Conservation (phyloP, 2,797 vertebrate genomes). For the Mastacembelus armatus region DNA sequence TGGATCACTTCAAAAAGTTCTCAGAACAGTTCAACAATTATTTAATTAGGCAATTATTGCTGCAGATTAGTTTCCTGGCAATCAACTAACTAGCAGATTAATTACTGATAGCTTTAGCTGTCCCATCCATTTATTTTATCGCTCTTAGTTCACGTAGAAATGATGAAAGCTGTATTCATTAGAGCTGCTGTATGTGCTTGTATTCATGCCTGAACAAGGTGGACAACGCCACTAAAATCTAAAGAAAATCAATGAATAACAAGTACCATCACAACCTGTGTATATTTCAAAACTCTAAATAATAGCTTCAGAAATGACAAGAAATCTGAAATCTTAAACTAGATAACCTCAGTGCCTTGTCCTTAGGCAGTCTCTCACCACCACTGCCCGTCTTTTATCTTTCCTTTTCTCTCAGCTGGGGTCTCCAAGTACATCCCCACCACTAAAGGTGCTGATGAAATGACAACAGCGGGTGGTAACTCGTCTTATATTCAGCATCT, state of each 20-base stretch:
- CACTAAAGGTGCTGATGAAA: conserved; percentile 66
- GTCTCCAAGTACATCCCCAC: conserved; percentile 33
- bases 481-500: conserved; percentile 74
- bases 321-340: conserved; percentile 24
- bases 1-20: not conserved
- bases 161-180: not conserved
- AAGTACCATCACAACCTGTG: conserved; percentile 2
- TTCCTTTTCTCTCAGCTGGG: conserved; percentile 32
- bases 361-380: conserved; percentile 25
- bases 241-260: conserved; percentile 14
- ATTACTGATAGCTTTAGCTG: not conserved
- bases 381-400: conserved; percentile 39
- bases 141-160: conserved; percentile 2
- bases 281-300: conserved; percentile 39
- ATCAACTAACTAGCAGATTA: not conserved
- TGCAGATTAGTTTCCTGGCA: not conserved
- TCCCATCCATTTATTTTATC: not conserved
- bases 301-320: conserved; percentile 3
- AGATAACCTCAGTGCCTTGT: conserved; percentile 7
- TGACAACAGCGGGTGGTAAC: conserved; percentile 58
- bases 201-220: conserved; percentile 1
- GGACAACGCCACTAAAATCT: not conserved
- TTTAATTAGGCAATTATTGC: not conserved
- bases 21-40: too few relatives aligned
- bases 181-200: not conserved